Percentiles rank a stretch among this genome's conserved stretches.
phyloP scores from a whole-genome alignment of 2,888 invertebrate species.

The Ophonus ardosiacus region DNA sequence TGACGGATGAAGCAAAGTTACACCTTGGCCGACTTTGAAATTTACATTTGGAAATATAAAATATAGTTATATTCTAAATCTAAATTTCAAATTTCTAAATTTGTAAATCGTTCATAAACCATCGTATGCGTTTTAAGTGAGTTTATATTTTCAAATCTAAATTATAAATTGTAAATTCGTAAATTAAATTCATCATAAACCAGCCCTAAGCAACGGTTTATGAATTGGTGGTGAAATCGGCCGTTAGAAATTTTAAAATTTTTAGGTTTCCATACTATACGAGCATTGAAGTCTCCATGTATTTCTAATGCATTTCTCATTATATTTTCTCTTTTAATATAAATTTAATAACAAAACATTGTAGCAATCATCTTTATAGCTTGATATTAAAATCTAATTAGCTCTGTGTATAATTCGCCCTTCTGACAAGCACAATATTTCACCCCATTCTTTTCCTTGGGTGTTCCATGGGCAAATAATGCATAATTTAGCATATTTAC shows the following conservation, averaged over 20 bases:
- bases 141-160: no score
- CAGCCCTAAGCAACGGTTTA: no score
- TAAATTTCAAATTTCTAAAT: no score
- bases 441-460: background rate
- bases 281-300: conserved; percentile 4
- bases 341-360: background rate
- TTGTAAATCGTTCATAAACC: no score
- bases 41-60: no score
- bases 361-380: background rate
- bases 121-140: no score
- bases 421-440: conserved; percentile 1
- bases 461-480: conserved; percentile 4
- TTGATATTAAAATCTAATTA: conserved; percentile 20
- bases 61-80: no score
- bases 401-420: background rate
- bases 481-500: conserved; percentile 53
- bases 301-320: background rate
- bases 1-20: no score
- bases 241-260: background rate
- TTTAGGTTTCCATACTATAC: background rate
- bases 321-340: background rate
- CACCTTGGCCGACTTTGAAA: no score
- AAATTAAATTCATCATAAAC: no score
- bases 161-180: no score
- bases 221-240: no score